Base-by-base conservation (phyloP, 2,113 vertebrate species). In the Paradoxurus hermaphroditus region DNA sequence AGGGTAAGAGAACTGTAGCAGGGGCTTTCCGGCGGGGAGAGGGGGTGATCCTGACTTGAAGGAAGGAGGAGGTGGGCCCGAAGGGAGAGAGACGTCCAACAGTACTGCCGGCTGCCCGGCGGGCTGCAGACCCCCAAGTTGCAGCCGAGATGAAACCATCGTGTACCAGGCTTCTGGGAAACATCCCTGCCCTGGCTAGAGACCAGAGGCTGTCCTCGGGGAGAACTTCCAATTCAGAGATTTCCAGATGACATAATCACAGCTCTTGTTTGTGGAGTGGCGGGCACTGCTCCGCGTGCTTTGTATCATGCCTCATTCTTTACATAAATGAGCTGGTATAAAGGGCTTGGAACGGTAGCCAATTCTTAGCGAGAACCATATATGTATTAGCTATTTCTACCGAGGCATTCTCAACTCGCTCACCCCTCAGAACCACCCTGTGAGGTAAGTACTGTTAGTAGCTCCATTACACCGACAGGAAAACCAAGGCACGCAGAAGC, bases 381-480 rank as follows among this genome's bases (percentile, higher is more conserved):
- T 19, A 51, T 29, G 34, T 41, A 12, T 63, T 18, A 31, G 49
- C 59, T 82, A 46, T 82, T 94, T 85, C 91, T 75, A 63, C 3
- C 34, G 49, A 59, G 16, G 36, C 19, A 72, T 41, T 81, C 91
- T 75, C 31, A 78, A 68, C 78, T 93, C 34, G 63, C 72, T 91
- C 29, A 16, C 27, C 36, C 39, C 89, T 89, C 68, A 84, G 44
- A 77, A 88, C 77, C 46, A 46, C 39, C 34, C 41, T 53, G 9
- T 7, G 83, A 90, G 83, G 91, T 91, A 70, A 84, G 79, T 73
- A n/a, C 86, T 29, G 3, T 46, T 15, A n/a, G 31, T 39, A 86
- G 67, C 70, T 39, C 63, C 46, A 25, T 70, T 59, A 34, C 15
- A 39, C 25, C 34, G 36, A 39, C 1, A 25, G 88, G 39, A 31